Evolutionary conservation across 1,140 invertebrate species (phyloP).

Genomic region (Chironomus tepperi): DNA sequence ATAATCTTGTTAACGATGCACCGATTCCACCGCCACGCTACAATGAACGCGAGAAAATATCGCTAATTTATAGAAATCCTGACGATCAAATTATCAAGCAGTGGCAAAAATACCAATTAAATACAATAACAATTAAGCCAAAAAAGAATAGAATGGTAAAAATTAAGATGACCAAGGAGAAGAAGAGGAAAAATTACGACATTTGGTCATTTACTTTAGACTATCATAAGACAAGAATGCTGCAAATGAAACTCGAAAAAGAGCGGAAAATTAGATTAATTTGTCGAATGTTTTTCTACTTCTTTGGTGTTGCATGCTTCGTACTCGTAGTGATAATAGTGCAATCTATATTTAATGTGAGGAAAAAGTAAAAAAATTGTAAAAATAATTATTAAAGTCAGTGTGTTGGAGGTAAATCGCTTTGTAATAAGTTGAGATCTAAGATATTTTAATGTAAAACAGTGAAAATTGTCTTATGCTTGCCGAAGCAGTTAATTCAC

Average conservation of each 20-base stretch:
- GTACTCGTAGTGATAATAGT: neutral
- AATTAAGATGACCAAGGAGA: neutral
- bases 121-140: neutral
- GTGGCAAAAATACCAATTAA: neutral
- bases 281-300: conserved; percentile 16
- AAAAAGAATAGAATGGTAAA: conserved; percentile 6
- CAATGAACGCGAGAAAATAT: neutral
- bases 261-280: neutral
- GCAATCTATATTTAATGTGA: neutral
- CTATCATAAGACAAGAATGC: neutral
- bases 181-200: neutral
- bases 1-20: neutral
- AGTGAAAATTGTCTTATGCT: too few relatives aligned
- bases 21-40: neutral
- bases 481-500: too few relatives aligned
- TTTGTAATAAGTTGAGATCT: too few relatives aligned
- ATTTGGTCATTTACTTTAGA: neutral
- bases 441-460: too few relatives aligned
- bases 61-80: neutral
- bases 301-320: neutral
- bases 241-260: neutral
- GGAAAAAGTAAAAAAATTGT: neutral
- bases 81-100: neutral
- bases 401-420: too few relatives aligned
- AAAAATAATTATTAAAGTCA: neutral